Evolutionary conservation across 2,797 vertebrate genomes (phyloP), one percentile per base, ranked within the genome.

Genomic region (Diglossa cyanea): DNA sequence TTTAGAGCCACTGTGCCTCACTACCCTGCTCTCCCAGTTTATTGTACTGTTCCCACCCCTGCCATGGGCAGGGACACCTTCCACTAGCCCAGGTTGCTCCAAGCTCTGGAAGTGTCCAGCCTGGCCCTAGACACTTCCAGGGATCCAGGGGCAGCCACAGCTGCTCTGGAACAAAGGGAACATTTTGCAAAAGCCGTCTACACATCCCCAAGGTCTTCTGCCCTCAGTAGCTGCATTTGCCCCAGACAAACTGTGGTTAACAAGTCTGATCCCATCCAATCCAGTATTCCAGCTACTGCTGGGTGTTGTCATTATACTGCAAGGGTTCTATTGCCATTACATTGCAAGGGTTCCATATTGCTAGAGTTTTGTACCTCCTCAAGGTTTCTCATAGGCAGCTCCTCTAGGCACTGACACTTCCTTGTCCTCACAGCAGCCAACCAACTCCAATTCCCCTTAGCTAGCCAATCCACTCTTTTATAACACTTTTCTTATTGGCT

Each of bases 1-100:
- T 96, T 87, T 84, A 76, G 93, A 97, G 95, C 93, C 28, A 35
- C 96, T 88, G 80, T 95, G 91, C 96, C 95, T 94, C 91, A 60
- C 94, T 96, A 75, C 87, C 55, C 72, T 75, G 72, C 77, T 92
- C 96, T 84, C 92, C 83, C 70, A 61, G 4, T 94, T 98, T 94
- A 97, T 86, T 96, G 70, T 81, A 19, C 93, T 96, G 12, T 53
- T 58, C 30, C 78, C 53, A 12, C 5, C n/a, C n/a, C 51, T 76
- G 20, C 39, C 72, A 10, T 2, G 17, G 37, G 12, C 21, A 53
- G 50, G n/a, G 14, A 19, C 39, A 14, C 10, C 13, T 83, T 18
- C 33, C 58, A n/a, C 25, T 14, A 0, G 0, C 26, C 50, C 58
- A 84, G 15, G 21, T 0, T 60, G 51, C 31, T 72, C 66, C 26